These are phyloP conservation scores for Pristionchus maxplancki DNA, from an alignment of 2,888 invertebrate species.

Conservation along the genomic window DNA sequence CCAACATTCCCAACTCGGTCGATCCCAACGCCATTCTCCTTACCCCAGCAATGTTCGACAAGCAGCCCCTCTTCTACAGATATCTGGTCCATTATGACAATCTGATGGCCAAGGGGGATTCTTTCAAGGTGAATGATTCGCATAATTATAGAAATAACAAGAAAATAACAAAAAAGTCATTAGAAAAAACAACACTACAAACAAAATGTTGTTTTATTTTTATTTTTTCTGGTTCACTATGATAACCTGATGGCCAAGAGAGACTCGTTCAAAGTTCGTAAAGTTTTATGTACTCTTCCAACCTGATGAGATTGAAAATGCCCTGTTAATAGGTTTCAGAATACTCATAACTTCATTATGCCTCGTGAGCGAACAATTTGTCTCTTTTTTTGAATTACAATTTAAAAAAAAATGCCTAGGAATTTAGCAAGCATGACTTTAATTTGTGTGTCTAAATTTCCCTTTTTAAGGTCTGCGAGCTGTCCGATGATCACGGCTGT, in stretches of 20 bases:
- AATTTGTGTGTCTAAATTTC: no score
- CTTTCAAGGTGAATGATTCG: slow-evolving; percentile 58
- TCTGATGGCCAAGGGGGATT: slow-evolving; percentile 68
- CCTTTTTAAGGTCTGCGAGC: slow-evolving; percentile 68
- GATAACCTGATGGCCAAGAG: slow-evolving; percentile 70
- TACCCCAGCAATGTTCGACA: slow-evolving; percentile 68
- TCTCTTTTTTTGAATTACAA: no score
- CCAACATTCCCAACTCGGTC: slow-evolving; percentile 74
- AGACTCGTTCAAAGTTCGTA: slow-evolving; percentile 64
- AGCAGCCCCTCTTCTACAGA: slow-evolving; percentile 75
- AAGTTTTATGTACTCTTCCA: no score
- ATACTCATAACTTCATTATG: no score
- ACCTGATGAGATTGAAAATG: no score
- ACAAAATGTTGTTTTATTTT: no score
- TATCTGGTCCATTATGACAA: slow-evolving; percentile 74
- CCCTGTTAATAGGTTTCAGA: no score
- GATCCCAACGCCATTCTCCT: slow-evolving; percentile 71
- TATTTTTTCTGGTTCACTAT: slow-evolving; percentile 74
- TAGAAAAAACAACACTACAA: no score
- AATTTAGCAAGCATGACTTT: no score
- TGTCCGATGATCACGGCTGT: slow-evolving; percentile 75
- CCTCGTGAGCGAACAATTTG: no score
- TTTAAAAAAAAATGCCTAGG: no score
- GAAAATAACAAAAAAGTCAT: background rate
- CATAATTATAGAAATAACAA: no score